Evolutionary conservation across 2,888 invertebrate genomes (phyloP), one percentile per base, ranked within the genome.

Genomic region (Epiblema foenella): DNA sequence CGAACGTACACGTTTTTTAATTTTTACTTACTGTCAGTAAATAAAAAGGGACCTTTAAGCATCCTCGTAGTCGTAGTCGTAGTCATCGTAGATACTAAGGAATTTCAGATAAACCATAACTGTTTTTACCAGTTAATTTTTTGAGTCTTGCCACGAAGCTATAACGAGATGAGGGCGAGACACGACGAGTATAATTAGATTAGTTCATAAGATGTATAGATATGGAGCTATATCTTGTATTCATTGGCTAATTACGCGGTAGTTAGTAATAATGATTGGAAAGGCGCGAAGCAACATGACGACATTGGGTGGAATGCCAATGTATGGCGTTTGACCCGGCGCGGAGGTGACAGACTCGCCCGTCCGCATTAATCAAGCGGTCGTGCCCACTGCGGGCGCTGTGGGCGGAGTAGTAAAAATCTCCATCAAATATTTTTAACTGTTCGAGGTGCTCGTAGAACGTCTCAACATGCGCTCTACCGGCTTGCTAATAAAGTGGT

Each of bases 251-350:
- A 42, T 52, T 54, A 46, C 24, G 17, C 17, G 62, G 37, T 56
- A 37, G 59, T 46, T 46, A 42, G 56, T 62, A 60, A 57, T 60
- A 70, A 60, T 59, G 42, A 73, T 56, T 65, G 51, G 68, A 70
- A 70, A 70, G 64, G 64, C 64, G 64, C 49, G 49, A 71, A 71
- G 63, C 72, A 75, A 73, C 37, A 60, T 70, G 60, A 69, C 71
- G 78, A 73, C 81, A 79, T 79, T 79, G 80, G 74, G 67, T 71
- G 74, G 77, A 75, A 77, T 76, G 75, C 75, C 75, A 76, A 73
- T 74, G 77, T 24, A 46, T 62, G 62, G 60, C 65, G 65, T 57
- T 49, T 56, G 68, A 42, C 42, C 49, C 73, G 59, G 68, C 46
- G 75, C 42, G 29, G 69, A 39, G 62, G 29, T 29, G 33, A 37